Evolutionary conservation across 1,140 invertebrate species (phyloP).

Genomic region (Atta texana): DNA sequence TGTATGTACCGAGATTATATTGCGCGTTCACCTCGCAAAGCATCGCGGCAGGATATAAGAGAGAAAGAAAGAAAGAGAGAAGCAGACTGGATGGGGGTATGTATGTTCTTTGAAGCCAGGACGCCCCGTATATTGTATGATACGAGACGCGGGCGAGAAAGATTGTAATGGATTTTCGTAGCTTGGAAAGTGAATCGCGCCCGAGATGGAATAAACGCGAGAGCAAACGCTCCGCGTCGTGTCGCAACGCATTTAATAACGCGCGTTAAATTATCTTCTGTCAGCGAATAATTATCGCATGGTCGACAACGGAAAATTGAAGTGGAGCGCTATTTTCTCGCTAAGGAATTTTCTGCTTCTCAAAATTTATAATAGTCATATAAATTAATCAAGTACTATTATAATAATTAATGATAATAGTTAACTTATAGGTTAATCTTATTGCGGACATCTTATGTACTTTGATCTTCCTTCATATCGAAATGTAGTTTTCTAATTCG

Average conservation of each 20-base stretch:
- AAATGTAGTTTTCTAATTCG: not conserved
- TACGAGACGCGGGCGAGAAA: slow-evolving; percentile 52
- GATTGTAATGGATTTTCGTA: slow-evolving; percentile 64
- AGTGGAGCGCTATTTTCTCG: not conserved
- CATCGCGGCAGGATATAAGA: slow-evolving; percentile 1
- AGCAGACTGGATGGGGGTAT: not conserved
- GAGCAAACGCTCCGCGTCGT: slow-evolving; percentile 13
- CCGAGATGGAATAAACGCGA: slow-evolving; percentile 51
- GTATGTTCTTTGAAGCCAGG: slow-evolving; percentile 48
- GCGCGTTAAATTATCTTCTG: slow-evolving; percentile 53
- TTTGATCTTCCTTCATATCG: not conserved
- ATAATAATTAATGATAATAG: not conserved
- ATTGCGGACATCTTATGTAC: not conserved
- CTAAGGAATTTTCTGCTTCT: not conserved
- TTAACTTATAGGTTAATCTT: slow-evolving; percentile 4
- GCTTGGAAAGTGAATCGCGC: slow-evolving; percentile 55
- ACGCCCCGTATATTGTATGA: slow-evolving; percentile 52
- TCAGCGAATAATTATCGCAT: slow-evolving; percentile 50
- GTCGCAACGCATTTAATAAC: slow-evolving; percentile 49
- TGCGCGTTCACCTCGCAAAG: slow-evolving; percentile 31
- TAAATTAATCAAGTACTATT: not conserved
- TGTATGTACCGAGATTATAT: slow-evolving; percentile 52
- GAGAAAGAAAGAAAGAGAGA: not conserved
- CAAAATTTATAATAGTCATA: slow-evolving; percentile 1
- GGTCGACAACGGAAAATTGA: not conserved